phyloP scores from a whole-genome alignment of 1,140 invertebrate genomes.

The Hycleus cichorii region DNA sequence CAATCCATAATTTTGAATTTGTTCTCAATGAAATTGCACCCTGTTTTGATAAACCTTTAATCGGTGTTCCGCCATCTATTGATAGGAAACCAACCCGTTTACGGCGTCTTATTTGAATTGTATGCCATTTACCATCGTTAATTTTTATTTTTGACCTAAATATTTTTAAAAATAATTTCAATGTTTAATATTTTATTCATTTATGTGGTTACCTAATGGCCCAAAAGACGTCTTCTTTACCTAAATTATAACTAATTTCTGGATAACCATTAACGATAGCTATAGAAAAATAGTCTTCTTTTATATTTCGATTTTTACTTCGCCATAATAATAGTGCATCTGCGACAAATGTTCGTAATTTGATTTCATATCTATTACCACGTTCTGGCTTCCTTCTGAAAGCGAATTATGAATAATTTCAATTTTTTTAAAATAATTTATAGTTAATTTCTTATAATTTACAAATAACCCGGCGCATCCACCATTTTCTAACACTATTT shows the following conservation, averaged over 20 bases:
- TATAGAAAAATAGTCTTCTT: slow-evolving; percentile 53
- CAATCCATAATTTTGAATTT: slow-evolving; percentile 70
- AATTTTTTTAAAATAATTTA: slow-evolving; percentile 13
- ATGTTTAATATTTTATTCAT: neutral
- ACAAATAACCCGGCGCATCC: too few species aligned
- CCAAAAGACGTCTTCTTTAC: slow-evolving; percentile 49
- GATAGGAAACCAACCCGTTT: slow-evolving; percentile 60
- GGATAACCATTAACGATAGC: slow-evolving; percentile 54
- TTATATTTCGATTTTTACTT: slow-evolving; percentile 40
- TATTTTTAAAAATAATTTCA: neutral
- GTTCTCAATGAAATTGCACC: slow-evolving; percentile 63
- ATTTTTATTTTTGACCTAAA: slow-evolving; percentile 50
- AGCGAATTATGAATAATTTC: too few species aligned
- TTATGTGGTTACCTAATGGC: slow-evolving; percentile 41
- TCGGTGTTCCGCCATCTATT: slow-evolving; percentile 57
- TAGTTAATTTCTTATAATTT: neutral
- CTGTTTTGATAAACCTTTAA: slow-evolving; percentile 53
- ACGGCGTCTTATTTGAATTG: slow-evolving; percentile 55
- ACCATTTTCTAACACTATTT: too few species aligned
- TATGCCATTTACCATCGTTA: slow-evolving; percentile 69
- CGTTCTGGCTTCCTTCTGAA: slow-evolving; percentile 54
- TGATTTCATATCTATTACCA: slow-evolving; percentile 63
- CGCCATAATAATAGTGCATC: slow-evolving; percentile 65
- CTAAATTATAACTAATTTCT: slow-evolving; percentile 58
- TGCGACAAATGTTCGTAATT: slow-evolving; percentile 56